Percentiles rank a stretch among this genome's conserved stretches.
These are phyloP conservation scores for Gadus chalcogrammus DNA, from an alignment of 2,113 vertebrate genomes.

Conservation along the genomic window DNA sequence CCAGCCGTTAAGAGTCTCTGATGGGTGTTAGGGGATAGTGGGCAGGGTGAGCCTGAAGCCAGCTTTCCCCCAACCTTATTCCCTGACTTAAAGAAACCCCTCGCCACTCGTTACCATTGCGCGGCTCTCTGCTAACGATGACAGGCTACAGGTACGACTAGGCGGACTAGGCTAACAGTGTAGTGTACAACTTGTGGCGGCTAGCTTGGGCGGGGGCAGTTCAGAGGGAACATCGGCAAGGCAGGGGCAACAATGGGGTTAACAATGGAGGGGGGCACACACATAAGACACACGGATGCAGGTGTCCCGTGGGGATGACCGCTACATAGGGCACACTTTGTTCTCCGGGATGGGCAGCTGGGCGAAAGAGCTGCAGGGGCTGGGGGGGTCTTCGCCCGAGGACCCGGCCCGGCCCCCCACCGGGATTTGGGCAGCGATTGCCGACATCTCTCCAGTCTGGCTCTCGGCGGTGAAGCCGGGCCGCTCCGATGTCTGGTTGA, in stretches of 20 bases:
- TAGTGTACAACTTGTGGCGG: background rate
- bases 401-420: conserved; percentile 33
- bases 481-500: conserved; percentile 68
- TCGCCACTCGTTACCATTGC: too few relatives aligned
- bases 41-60: too few relatives aligned
- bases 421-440: conserved; percentile 62
- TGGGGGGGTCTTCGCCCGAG: conserved; percentile 58
- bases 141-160: background rate
- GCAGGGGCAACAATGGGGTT: background rate
- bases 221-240: background rate
- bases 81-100: too few relatives aligned
- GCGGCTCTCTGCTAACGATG: too few relatives aligned
- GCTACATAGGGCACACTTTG: conserved; percentile 72
- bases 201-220: background rate
- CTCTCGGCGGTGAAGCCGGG: conserved; percentile 60
- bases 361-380: conserved; percentile 56
- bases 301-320: background rate
- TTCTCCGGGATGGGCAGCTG: conserved; percentile 74
- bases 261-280: background rate
- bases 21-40: too few relatives aligned
- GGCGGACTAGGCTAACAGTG: background rate
- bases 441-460: conserved; percentile 72
- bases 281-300: background rate
- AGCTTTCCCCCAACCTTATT: too few relatives aligned
- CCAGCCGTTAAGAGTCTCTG: too few relatives aligned